A percentile compares a stretch with the other conserved stretches of the same genome.
These are phyloP conservation scores for Pangasianodon gigas DNA, from an alignment of 2,113 vertebrate genomes.

Conservation along the genomic window DNA sequence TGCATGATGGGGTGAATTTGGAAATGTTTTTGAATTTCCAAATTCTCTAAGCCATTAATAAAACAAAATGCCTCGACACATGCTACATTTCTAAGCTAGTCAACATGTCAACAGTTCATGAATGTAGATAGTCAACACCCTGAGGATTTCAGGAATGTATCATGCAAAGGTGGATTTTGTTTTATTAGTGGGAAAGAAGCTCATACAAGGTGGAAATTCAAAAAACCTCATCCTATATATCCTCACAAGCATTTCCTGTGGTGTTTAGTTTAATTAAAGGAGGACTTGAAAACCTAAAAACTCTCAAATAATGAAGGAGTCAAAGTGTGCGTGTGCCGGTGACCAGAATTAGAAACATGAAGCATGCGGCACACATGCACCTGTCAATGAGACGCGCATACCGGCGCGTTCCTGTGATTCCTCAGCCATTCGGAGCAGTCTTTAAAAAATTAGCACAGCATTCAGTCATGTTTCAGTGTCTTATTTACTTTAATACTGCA, in stretches of 20 bases:
- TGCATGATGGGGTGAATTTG: not conserved
- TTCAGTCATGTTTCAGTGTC: not conserved
- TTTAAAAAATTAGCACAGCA: not conserved
- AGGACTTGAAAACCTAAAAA: not conserved
- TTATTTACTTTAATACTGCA: not conserved
- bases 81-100: not conserved
- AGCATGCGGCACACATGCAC: slow-evolving; percentile 29
- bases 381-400: slow-evolving; percentile 43
- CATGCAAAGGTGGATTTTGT: not conserved
- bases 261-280: not conserved
- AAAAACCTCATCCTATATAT: not conserved
- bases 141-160: not conserved
- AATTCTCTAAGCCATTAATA: not conserved
- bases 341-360: slow-evolving; percentile 39
- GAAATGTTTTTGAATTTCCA: not conserved
- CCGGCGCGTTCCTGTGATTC: slow-evolving; percentile 21
- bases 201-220: not conserved
- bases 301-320: not conserved
- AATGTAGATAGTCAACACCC: not conserved
- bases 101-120: not conserved
- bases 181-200: not conserved
- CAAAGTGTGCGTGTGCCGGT: not conserved
- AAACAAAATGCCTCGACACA: not conserved
- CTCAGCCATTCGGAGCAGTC: not conserved
- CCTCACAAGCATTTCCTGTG: not conserved